Evolutionary conservation across 2,113 vertebrate species (phyloP).

Genomic region (Echinops telfairi): DNA sequence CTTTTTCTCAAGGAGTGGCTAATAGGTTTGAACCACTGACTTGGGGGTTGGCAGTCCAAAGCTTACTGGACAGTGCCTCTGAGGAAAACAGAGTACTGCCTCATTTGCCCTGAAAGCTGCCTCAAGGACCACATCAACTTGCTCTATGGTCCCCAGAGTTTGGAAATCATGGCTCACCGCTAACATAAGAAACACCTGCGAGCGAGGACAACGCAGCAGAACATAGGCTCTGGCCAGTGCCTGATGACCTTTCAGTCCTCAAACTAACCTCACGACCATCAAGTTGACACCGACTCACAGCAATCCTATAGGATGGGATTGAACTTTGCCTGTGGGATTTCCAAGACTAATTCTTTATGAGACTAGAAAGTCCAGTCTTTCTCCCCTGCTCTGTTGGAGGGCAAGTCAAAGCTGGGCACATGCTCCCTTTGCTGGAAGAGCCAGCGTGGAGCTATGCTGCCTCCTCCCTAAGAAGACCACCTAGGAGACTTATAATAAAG

Average conservation of each 20-base stretch:
- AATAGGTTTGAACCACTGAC: too few species aligned
- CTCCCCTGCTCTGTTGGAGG: neutral
- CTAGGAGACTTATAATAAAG: neutral
- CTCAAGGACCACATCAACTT: neutral
- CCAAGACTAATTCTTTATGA: too few species aligned
- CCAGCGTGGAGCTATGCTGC: fast-evolving
- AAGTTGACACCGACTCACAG: too few species aligned
- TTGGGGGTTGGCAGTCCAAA: too few species aligned
- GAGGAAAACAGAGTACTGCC: too few species aligned
- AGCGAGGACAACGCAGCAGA: fast-evolving
- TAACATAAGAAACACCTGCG: neutral
- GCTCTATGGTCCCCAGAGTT: neutral
- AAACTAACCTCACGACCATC: too few species aligned
- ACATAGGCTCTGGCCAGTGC: neutral
- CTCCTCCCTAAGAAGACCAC: neutral
- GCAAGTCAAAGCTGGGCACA: neutral
- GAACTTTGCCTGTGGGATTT: too few species aligned
- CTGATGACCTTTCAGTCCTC: too few species aligned
- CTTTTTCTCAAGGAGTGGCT: too few species aligned
- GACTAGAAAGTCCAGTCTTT: too few species aligned
- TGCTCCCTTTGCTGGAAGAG: neutral
- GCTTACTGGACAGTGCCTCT: too few species aligned
- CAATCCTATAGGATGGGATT: too few species aligned
- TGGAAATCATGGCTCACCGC: neutral
- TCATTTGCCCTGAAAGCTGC: neutral